Conservation (phyloP, 2,888 invertebrate genomes). For the Diarsia mendica region DNA sequence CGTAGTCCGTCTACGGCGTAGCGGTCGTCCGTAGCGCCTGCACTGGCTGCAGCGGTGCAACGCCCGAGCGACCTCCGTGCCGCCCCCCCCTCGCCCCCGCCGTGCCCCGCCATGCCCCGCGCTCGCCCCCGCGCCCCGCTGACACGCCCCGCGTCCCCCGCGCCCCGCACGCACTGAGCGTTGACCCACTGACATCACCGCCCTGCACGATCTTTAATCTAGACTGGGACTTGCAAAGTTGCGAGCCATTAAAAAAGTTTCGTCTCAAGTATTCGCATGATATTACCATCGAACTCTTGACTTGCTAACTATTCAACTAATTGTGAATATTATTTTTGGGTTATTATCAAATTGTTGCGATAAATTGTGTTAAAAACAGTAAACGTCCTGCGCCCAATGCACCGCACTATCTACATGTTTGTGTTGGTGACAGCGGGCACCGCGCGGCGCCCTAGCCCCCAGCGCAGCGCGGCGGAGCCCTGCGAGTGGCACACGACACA, state of each 20-base stretch:
- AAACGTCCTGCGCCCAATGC: constrained; percentile 68
- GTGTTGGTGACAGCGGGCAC: constrained; percentile 51
- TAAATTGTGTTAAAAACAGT: constrained; percentile 38
- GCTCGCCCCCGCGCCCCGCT: constrained; percentile 59
- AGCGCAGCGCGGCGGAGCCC: constrained; percentile 48
- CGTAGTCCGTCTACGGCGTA: constrained; percentile 77
- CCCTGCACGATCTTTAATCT: constrained; percentile 89
- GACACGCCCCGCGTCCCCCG: constrained; percentile 69
- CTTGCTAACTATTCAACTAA: constrained; percentile 38
- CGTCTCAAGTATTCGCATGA: constrained; percentile 43
- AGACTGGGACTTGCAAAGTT: constrained; percentile 78
- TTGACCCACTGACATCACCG: constrained; percentile 89
- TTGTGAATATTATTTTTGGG: constrained; percentile 1
- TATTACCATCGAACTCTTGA: constrained; percentile 55
- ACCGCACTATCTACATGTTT: constrained; percentile 62
- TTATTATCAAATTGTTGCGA: constrained; percentile 46
- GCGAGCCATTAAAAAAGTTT: constrained; percentile 68
- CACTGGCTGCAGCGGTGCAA: constrained; percentile 88
- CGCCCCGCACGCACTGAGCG: constrained; percentile 87
- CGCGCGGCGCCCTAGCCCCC: not conserved
- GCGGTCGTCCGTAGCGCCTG: constrained; percentile 80
- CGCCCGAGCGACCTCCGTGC: constrained; percentile 78
- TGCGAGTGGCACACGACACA: constrained; percentile 12
- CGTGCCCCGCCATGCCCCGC: constrained; percentile 55
- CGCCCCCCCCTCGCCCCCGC: constrained; percentile 44